Percentiles rank a stretch among this genome's conserved stretches.
Conservation (phyloP, 2,888 invertebrate genomes). For the Ceratothoa steindachneri region DNA sequence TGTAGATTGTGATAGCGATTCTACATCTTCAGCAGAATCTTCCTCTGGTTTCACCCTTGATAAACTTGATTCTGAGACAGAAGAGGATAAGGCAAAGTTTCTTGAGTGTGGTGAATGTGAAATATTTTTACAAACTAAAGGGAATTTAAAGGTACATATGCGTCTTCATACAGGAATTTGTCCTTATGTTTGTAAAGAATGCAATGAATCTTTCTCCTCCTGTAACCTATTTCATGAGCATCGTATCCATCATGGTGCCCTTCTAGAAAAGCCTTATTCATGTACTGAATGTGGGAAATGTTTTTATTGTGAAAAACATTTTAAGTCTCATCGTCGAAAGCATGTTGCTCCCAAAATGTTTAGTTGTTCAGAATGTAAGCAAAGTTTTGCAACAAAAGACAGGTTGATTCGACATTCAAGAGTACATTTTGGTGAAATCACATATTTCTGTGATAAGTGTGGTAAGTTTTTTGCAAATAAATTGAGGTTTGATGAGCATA, state of each 20-base stretch:
- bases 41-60: neutral
- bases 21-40: conserved; percentile 5
- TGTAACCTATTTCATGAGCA: conserved; percentile 23
- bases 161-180: conserved; percentile 36
- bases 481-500: conserved; percentile 28
- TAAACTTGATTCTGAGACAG: neutral
- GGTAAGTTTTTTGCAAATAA: conserved; percentile 37
- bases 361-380: neutral
- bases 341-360: conserved; percentile 6
- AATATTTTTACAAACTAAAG: conserved; percentile 29
- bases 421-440: conserved; percentile 31
- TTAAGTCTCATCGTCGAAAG: neutral
- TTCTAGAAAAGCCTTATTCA: neutral
- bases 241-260: neutral
- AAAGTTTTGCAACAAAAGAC: conserved; percentile 13
- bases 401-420: conserved; percentile 30
- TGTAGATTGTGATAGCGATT: neutral
- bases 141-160: conserved; percentile 36
- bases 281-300: neutral
- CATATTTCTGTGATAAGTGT: conserved; percentile 33
- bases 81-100: neutral
- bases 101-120: conserved; percentile 33
- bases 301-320: conserved; percentile 12
- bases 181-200: conserved; percentile 35
- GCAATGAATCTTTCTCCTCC: conserved; percentile 35